Evolutionary conservation across 2,888 invertebrate species (phyloP).

Genomic region (Megastigmus dorsalis): DNA sequence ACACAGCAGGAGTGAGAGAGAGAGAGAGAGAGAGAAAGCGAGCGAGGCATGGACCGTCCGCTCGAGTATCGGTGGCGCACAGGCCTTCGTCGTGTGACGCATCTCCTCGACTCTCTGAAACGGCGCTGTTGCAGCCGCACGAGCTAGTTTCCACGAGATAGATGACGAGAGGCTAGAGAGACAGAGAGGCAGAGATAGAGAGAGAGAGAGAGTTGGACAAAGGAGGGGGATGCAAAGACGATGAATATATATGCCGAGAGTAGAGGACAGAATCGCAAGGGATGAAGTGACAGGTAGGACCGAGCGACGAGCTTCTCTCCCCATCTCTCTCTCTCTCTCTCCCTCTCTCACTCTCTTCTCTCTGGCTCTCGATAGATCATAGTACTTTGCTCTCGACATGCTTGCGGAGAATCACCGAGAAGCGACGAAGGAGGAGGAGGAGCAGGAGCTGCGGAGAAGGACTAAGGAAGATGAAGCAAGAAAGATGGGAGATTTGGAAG

Average conservation of each 20-base stretch:
- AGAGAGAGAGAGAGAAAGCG: not conserved
- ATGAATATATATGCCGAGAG: too few species aligned
- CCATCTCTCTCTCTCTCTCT: too few species aligned
- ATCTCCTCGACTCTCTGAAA: too few species aligned
- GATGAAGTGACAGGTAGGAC: too few species aligned
- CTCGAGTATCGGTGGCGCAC: too few species aligned
- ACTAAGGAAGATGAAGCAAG: not conserved
- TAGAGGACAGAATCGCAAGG: too few species aligned
- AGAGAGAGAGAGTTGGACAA: conserved; percentile 25
- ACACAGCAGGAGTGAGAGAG: not conserved
- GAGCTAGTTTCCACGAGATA: too few species aligned
- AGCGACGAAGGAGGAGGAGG: conserved; percentile 5
- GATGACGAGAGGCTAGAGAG: not conserved
- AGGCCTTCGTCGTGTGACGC: too few species aligned
- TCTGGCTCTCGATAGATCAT: not conserved
- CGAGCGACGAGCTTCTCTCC: too few species aligned
- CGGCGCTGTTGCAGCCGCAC: too few species aligned
- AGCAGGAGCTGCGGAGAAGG: conserved; percentile 1
- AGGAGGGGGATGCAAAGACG: conserved; percentile 30
- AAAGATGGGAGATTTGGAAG: conserved; percentile 28
- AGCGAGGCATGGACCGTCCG: too few species aligned
- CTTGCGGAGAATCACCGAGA: not conserved
- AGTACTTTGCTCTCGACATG: not conserved
- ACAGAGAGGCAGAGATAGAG: not conserved
- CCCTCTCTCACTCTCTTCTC: too few species aligned